phyloP scores from a whole-genome alignment of 2,113 vertebrate species.

The Lepus europaeus region DNA sequence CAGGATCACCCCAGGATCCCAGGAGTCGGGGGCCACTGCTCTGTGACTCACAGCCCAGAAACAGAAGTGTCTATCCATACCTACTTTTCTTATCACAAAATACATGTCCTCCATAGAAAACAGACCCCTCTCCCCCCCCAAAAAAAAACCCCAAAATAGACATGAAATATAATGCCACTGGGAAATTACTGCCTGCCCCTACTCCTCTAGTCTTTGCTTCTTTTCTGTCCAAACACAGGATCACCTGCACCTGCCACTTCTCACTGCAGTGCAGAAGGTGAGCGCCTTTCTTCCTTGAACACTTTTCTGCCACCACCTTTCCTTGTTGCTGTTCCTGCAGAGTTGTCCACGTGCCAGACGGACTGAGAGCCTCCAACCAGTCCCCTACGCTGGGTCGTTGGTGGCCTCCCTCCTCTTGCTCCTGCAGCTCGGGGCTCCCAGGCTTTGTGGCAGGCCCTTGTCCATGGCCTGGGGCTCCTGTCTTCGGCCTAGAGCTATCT shows the following conservation, averaged over 20 bases:
- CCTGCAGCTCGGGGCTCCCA: background rate
- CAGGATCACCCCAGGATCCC: background rate
- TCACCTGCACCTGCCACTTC: background rate
- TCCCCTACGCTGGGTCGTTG: background rate
- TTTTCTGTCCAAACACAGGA: background rate
- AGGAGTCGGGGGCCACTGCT: background rate
- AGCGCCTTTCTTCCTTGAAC: background rate
- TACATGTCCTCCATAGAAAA: background rate
- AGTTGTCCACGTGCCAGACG: accelerated
- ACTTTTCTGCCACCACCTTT: background rate
- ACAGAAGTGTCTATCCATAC: background rate
- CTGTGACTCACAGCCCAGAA: background rate
- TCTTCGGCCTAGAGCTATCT: no score
- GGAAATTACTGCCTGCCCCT: background rate
- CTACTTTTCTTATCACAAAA: conserved; percentile 22
- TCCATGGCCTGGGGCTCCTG: accelerated
- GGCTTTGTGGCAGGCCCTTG: background rate
- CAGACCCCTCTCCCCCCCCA: background rate
- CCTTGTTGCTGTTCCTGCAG: background rate
- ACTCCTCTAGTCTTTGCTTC: background rate
- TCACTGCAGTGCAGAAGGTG: background rate
- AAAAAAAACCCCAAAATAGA: background rate
- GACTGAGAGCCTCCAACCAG: accelerated
- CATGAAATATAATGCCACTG: background rate
- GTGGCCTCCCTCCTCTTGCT: background rate